Percentiles rank a stretch among this genome's conserved stretches.
Conservation (phyloP, 1,140 invertebrate genomes). For the Polypedilum pembai region DNA sequence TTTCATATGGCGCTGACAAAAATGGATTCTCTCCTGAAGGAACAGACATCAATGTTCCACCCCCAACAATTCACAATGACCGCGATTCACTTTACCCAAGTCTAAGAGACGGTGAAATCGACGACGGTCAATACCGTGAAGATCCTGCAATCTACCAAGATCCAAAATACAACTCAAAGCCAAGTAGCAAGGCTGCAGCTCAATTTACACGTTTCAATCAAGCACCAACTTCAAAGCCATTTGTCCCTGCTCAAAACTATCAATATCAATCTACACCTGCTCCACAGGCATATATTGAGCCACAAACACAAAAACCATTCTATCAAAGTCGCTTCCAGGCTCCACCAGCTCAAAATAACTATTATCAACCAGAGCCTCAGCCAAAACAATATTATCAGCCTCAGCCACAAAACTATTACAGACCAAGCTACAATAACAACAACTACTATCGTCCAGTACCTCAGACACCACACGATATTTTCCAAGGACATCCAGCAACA, state of each 20-base stretch:
- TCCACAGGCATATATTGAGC: slow-evolving; percentile 4
- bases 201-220: slow-evolving; percentile 34
- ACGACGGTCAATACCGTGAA: slow-evolving; percentile 75
- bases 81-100: slow-evolving; percentile 47
- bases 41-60: slow-evolving; percentile 69
- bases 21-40: slow-evolving; percentile 68
- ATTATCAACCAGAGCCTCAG: slow-evolving; percentile 32
- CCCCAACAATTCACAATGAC: slow-evolving; percentile 54
- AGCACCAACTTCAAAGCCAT: background rate
- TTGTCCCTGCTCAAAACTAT: slow-evolving; percentile 31
- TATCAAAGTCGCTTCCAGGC: slow-evolving; percentile 37
- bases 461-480: slow-evolving; percentile 35
- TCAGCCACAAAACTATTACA: slow-evolving; percentile 37
- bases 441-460: slow-evolving; percentile 28
- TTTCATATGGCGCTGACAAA: slow-evolving; percentile 69
- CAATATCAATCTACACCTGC: slow-evolving; percentile 38
- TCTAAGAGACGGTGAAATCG: slow-evolving; percentile 57
- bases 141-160: slow-evolving; percentile 70
- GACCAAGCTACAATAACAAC: slow-evolving; percentile 37
- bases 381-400: slow-evolving; percentile 35
- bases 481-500: slow-evolving; percentile 53
- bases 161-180: slow-evolving; percentile 55
- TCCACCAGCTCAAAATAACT: slow-evolving; percentile 35
- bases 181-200: slow-evolving; percentile 40
- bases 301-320: slow-evolving; percentile 35